phyloP scores from a whole-genome alignment of 2,113 vertebrate species.

The Neoarius graeffei region DNA sequence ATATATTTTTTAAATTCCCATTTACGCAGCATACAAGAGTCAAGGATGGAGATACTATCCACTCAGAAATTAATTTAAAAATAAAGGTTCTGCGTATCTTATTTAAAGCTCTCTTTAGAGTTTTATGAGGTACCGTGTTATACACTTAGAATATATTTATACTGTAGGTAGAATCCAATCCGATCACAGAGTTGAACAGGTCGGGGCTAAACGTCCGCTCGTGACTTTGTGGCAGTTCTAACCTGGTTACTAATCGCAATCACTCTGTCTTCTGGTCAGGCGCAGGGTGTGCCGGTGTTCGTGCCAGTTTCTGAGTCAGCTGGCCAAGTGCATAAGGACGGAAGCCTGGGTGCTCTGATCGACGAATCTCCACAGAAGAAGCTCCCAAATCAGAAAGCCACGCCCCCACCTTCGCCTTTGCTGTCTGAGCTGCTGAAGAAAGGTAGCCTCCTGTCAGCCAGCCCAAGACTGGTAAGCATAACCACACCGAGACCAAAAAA shows the following conservation, averaged over 20 bases:
- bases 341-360: constrained; percentile 82
- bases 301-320: constrained; percentile 79
- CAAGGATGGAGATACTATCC: too few relatives aligned
- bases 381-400: constrained; percentile 91
- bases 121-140: neutral
- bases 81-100: too few relatives aligned
- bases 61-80: too few relatives aligned
- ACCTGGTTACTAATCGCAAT: neutral
- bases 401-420: constrained; percentile 94
- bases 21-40: too few relatives aligned
- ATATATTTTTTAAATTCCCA: too few relatives aligned
- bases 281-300: constrained; percentile 85
- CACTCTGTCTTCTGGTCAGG: constrained; percentile 60
- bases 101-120: neutral
- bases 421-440: constrained; percentile 98
- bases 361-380: constrained; percentile 98
- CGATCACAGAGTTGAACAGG: neutral
- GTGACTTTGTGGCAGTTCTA: neutral
- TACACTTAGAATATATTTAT: too few relatives aligned
- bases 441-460: constrained; percentile 92
- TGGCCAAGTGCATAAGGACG: constrained; percentile 86
- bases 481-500: neutral
- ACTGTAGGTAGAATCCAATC: neutral
- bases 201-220: neutral
- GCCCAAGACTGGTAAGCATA: constrained; percentile 92